These are phyloP conservation scores for Chiroxiphia lanceolata DNA, from an alignment of 2,797 vertebrate species.

Conservation along the genomic window DNA sequence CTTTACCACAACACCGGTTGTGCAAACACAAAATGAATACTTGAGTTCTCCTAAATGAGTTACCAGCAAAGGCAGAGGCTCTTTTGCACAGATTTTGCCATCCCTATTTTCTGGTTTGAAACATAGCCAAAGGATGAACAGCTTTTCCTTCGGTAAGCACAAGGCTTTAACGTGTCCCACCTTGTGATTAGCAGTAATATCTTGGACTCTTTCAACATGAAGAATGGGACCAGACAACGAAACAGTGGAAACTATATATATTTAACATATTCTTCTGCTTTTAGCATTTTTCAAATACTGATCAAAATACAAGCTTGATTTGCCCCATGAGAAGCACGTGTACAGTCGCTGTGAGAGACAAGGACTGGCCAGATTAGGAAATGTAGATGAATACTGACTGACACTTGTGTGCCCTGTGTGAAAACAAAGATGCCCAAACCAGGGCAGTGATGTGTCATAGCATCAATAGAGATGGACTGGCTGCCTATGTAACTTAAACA, in stretches of 20 bases:
- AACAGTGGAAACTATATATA: neutral
- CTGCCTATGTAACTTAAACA: neutral
- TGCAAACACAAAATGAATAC: neutral
- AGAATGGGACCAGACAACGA: neutral
- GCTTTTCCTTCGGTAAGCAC: neutral
- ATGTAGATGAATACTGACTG: neutral
- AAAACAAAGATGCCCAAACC: neutral
- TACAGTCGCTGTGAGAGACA: neutral
- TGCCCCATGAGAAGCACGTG: neutral
- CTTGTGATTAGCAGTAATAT: neutral
- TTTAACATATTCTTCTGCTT: neutral
- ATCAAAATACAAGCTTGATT: neutral
- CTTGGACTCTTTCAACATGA: neutral
- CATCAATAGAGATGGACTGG: neutral
- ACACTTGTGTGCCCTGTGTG: neutral
- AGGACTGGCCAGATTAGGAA: neutral
- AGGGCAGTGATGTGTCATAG: neutral
- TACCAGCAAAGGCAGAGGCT: neutral
- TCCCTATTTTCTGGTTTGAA: neutral
- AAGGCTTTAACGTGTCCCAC: rapidly evolving
- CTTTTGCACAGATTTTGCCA: neutral
- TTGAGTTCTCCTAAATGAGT: neutral
- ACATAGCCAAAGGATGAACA: neutral
- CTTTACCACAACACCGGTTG: neutral
- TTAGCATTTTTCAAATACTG: neutral